A percentile compares a stretch with the other conserved stretches of the same genome.
phyloP scores from a whole-genome alignment of 1,140 invertebrate genomes.

The Drosophila tani region DNA sequence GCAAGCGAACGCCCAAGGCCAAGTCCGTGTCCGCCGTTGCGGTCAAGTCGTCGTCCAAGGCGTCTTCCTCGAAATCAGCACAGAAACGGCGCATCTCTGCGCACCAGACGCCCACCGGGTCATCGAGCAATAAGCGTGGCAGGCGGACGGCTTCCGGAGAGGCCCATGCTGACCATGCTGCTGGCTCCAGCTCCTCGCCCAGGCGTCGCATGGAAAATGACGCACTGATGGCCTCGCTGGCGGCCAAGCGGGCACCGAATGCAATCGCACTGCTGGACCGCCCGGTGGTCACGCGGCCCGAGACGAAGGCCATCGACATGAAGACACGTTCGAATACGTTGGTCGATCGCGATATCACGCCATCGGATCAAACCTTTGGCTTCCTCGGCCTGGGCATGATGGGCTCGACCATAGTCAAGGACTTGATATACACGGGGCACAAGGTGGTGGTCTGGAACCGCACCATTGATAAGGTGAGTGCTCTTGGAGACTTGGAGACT shows the following conservation, averaged over 20 bases:
- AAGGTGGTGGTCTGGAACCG: conserved; percentile 97
- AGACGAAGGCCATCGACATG: conserved; percentile 91
- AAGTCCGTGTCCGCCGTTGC: conserved; percentile 67
- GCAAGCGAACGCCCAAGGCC: conserved; percentile 73
- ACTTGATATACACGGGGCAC: conserved; percentile 97
- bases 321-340: conserved; percentile 91
- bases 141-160: conserved; percentile 54
- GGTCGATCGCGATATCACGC: conserved; percentile 94
- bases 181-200: conserved; percentile 58
- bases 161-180: conserved; percentile 37
- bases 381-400: conserved; percentile 98
- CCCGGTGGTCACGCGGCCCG: conserved; percentile 86
- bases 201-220: conserved; percentile 62
- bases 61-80: conserved; percentile 65
- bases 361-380: conserved; percentile 95
- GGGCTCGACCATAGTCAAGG: conserved; percentile 98
- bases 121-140: conserved; percentile 50
- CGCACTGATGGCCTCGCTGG: conserved; percentile 51
- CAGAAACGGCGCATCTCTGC: conserved; percentile 73
- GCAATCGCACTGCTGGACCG: conserved; percentile 80
- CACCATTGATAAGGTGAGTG: conserved; percentile 93
- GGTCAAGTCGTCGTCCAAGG: conserved; percentile 54
- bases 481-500: too few relatives aligned
- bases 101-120: conserved; percentile 60
- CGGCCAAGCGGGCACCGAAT: conserved; percentile 70